Conservation (phyloP, 23 tunicate genomes). For the Trididemnum nubilum region DNA sequence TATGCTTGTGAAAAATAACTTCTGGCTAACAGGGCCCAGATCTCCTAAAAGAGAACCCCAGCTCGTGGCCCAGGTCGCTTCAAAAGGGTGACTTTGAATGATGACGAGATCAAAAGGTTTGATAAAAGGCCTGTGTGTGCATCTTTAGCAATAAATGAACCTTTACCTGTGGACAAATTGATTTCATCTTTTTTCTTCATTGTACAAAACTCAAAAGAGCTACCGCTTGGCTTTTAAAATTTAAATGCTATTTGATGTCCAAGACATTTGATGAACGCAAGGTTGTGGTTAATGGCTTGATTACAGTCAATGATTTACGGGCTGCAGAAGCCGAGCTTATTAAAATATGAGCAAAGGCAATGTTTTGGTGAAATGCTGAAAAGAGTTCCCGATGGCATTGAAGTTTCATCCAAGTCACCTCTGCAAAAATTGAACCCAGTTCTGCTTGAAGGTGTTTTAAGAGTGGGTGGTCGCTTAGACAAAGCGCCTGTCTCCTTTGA, state of each 20-base stretch:
- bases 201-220: constrained; percentile 1
- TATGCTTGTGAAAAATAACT: neutral
- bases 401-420: neutral
- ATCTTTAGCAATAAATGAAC: neutral
- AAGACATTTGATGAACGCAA: neutral
- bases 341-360: constrained; percentile 7
- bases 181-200: constrained; percentile 12
- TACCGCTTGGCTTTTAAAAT: constrained; percentile 11
- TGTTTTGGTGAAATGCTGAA: neutral
- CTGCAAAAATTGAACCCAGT: constrained; percentile 12
- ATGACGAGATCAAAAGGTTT: neutral
- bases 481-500: neutral
- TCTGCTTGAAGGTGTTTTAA: neutral
- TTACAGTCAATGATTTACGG: neutral
- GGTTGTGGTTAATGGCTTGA: no score
- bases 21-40: constrained; percentile 19
- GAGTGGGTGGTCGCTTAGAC: constrained; percentile 22
- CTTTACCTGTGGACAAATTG: neutral
- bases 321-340: constrained; percentile 12
- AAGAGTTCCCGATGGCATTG: neutral
- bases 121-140: neutral
- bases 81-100: neutral
- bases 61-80: neutral
- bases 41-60: neutral
- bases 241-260: neutral